phyloP scores from a whole-genome alignment of 2,113 vertebrate species.

The Larimichthys crocea region DNA sequence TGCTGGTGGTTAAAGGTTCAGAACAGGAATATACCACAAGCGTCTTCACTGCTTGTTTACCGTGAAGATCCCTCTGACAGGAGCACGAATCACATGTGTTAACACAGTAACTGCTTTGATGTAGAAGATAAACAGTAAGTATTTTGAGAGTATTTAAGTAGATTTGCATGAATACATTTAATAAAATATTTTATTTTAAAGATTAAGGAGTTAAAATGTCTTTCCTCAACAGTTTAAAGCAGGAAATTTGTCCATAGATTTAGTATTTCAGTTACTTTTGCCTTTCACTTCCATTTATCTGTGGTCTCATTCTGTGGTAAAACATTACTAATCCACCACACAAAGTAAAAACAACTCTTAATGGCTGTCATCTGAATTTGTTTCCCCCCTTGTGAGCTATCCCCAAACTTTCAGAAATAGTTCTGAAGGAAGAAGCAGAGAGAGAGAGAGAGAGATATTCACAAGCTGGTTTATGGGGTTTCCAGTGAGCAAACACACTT shows the following conservation, averaged over 20 bases:
- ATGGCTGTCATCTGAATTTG: conserved; percentile 27
- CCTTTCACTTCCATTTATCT: neutral
- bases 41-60: conserved; percentile 47
- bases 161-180: neutral
- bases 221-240: neutral
- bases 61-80: conserved; percentile 44
- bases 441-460: conserved; percentile 4
- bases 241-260: neutral
- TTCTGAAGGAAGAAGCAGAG: conserved; percentile 14
- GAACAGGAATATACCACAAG: conserved; percentile 41
- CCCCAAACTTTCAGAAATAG: conserved; percentile 25
- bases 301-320: neutral
- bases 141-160: neutral
- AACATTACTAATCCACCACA: neutral
- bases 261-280: neutral
- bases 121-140: neutral
- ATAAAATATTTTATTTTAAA: neutral
- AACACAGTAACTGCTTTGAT: conserved; percentile 33
- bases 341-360: neutral
- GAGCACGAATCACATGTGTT: conserved; percentile 11
- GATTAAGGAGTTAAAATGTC: neutral
- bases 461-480: conserved; percentile 60
- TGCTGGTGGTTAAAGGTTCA: conserved; percentile 32
- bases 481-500: conserved; percentile 75
- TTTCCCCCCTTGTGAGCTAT: neutral